Base-by-base conservation (phyloP, 2,113 vertebrate species). In the Barbus barbus region DNA sequence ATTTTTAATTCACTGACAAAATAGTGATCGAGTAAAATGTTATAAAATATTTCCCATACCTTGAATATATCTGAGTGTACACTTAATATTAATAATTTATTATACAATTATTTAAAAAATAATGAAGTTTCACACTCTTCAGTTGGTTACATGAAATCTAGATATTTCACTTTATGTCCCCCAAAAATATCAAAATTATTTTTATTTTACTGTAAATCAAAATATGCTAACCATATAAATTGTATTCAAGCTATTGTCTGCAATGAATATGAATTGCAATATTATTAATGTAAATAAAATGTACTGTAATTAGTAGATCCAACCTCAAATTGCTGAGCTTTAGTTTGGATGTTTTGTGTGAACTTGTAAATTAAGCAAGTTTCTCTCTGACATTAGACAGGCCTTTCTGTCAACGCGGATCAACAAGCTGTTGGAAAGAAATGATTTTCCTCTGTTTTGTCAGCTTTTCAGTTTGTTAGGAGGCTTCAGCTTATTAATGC, bases 401-500 rank as follows among this genome's bases (percentile, higher is more conserved):
- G 67, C 41, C 14, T 75, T 79, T 81, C 33, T 76, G 69, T 5
- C 31, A 69, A 18, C 44, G 18, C n/a, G 79, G 31, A 56, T 77
- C 26, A 77, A 44, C 16, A 69, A 85, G 58, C 33, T 82, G 60
- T 77, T 75, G 41, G 31, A 71, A 3, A 28, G 41, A 67, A 86
- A 60, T 60, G 20, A 56, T 33, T 82, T 22, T 76, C 18, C 46
- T 22, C 53, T 67, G 58, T 44, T 75, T 74, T 94, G 94, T 96
- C 95, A 95, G 96, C 91, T 95, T 95, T 96, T 93, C 93, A 94
- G 93, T 95, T 95, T 95, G 94, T 95, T 94, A 94, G 96, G 94
- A 93, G 94, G 94, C 95, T 95, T 96, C 96, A 96, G 95, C 96
- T 96, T 97, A 97, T 97, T 97, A 98, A 96, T 95, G 93, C 94